Evolutionary conservation across 2,888 invertebrate genomes (phyloP), one percentile per base, ranked within the genome.

Genomic region (Mylabris sibirica): DNA sequence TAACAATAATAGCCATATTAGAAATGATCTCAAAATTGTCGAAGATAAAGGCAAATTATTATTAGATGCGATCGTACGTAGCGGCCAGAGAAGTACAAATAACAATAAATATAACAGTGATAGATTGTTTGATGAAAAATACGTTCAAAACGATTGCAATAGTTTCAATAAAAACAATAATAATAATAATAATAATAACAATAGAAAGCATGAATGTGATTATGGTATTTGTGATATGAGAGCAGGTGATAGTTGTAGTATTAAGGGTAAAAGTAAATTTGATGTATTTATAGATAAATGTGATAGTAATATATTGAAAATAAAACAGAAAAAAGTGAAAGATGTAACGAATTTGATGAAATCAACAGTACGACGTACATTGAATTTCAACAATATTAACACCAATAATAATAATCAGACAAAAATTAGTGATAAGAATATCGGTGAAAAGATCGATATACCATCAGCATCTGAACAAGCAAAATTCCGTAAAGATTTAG

Each of bases 391-490:
- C 11, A 80, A 82, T 14, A 76, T 75, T 17, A 66, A 59, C 41
- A 73, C 68, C 14, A 59, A 59, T 34, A 49, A 53, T 26, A 26
- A 64, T 49, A n/a, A 64, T 17, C 20, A 20, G 14, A n/a, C 2
- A n/a, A 53, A 64, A 17, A 30, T 26, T 30, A 3, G 22, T 63
- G 44, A 24, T 44, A 44, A 24, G 9, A 63, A 44, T 41, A 14
- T 22, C 11, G 44, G 12, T 34, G 41, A 20, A 20, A 62, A 60
- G 20, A 81, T 79, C 34, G 86, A 86, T 73, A 89, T 93, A 68
- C 93, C 94, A 8, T 90, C 92, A 0, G 89, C 90, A 0, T 87
- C 88, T 35, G 93, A 93, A 74, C 90, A 92, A 85, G 91, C 91
- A 65, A 87, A 89, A 72, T 94, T 94, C 79, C 86, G 93, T 9